Base-by-base conservation (phyloP, 2,888 invertebrate genomes). In the Oligia latruncula region DNA sequence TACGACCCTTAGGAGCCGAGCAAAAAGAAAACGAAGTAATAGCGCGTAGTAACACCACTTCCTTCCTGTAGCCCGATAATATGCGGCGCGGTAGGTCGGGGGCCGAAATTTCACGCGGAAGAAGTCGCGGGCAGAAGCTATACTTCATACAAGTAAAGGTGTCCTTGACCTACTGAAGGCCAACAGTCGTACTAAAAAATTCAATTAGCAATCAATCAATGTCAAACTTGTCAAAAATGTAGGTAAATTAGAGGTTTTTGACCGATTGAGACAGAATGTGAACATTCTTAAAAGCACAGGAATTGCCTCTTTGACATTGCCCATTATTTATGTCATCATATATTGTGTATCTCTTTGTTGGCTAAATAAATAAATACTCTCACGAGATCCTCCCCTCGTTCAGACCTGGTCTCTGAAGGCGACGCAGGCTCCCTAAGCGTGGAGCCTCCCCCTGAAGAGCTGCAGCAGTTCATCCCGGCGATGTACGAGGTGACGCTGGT, bases 401-500 rank as follows among this genome's bases (percentile, higher is more conserved):
- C 71, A 95, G 95, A 95, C 35, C 85, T 90, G 75, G 74, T 92
- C 5, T 92, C 91, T 64, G 90, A 83, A 43, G 84, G 87, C 3
- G 93, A 92, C 0, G 90, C 87, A 20, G 90, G 84, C 35, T 90
- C 83, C 23, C 81, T 90, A 20, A 85, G 82, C 0, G 91, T 95
- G 62, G 95, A 95, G 83, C 95, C 97, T 4, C 97, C 97, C 65
- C 97, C 98, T 81, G 98, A 98, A 89, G 98, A 99, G 94, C 98
- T 99, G 87, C 97, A 97, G 5, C 98, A 98, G n/a, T 98, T 98
- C 93, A 98, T 99, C 43, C 97, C 97, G 23, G 98, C 98, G 79
- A 98, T 98, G 93, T 99, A 99, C 95, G 97, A 97, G 81, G 98
- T 98, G 91, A 99, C 99, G 0, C 95, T 99, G 88, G 97, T 98